phyloP scores from a whole-genome alignment of 2,113 vertebrate species.

The Desmodus rotundus region DNA sequence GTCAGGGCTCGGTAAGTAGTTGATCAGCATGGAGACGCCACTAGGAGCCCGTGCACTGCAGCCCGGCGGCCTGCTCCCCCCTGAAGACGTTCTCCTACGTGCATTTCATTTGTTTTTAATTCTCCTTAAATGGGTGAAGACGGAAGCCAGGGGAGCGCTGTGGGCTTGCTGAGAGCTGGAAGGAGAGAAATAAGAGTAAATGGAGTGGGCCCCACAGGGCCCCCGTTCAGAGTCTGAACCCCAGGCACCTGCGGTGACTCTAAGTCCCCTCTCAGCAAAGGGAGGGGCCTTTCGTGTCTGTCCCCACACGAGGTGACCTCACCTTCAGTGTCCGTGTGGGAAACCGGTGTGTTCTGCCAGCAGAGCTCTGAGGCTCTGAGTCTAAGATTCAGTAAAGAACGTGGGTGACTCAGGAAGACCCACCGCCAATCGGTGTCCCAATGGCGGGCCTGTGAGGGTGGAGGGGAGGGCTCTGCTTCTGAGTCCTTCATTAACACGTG shows the following conservation, averaged over 20 bases:
- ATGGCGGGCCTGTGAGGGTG: neutral
- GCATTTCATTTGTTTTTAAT: neutral
- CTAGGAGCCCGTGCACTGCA: neutral
- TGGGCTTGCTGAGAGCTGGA: neutral
- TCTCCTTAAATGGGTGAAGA: neutral
- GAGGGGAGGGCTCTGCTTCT: neutral
- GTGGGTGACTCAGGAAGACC: neutral
- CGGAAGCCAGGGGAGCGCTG: neutral
- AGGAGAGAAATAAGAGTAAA: neutral
- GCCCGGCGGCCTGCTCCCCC: neutral
- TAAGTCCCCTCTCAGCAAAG: neutral
- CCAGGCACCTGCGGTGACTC: neutral
- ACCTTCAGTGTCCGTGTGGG: neutral
- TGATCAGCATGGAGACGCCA: neutral
- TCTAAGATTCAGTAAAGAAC: neutral
- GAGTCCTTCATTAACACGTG: neutral
- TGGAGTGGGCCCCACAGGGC: rapidly evolving
- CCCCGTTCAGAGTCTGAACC: rapidly evolving
- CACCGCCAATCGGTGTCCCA: too few relatives aligned
- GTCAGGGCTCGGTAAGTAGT: slow-evolving; percentile 43
- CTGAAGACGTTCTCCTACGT: neutral
- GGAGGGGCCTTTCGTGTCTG: neutral
- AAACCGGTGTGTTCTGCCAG: neutral
- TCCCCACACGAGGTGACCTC: neutral
- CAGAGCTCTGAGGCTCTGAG: neutral